Evolutionary conservation across 1,140 invertebrate species (phyloP).

Genomic region (Saccostrea glomerata): DNA sequence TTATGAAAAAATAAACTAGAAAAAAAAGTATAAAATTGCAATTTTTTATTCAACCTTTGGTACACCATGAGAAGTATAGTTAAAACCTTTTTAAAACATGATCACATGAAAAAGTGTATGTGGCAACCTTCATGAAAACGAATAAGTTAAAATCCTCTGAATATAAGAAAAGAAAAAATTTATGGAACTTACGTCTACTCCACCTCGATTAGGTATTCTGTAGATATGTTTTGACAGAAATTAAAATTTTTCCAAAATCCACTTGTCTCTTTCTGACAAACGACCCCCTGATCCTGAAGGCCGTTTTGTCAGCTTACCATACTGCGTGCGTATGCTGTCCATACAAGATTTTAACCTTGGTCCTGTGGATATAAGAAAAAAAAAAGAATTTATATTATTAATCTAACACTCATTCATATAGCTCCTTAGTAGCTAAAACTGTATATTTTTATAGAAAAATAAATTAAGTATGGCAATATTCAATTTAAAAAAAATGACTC

Average conservation of each 20-base stretch:
- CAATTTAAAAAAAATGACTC: background rate
- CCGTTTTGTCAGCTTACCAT: slow-evolving; percentile 51
- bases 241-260: slow-evolving; percentile 48
- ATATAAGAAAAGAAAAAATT: background rate
- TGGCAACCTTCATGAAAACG: background rate
- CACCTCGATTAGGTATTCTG: slow-evolving; percentile 27
- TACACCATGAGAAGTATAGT: slow-evolving; percentile 6
- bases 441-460: slow-evolving; percentile 13
- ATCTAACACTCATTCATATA: slow-evolving; percentile 2
- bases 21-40: slow-evolving; percentile 9
- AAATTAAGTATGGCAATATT: background rate
- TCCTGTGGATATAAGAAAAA: slow-evolving; percentile 33
- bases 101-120: background rate
- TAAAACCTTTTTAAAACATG: background rate
- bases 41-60: slow-evolving; percentile 1
- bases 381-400: background rate
- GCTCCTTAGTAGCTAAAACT: background rate
- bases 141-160: slow-evolving; percentile 8
- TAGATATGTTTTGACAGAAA: slow-evolving; percentile 37
- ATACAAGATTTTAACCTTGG: slow-evolving; percentile 43
- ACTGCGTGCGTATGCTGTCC: slow-evolving; percentile 51
- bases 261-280: slow-evolving; percentile 49
- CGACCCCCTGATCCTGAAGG: slow-evolving; percentile 49
- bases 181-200: slow-evolving; percentile 11
- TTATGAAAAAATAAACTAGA: background rate